Evolutionary conservation across 2,797 vertebrate species (phyloP), one percentile per base, ranked within the genome.

Genomic region (Rousettus madagascariensis): DNA sequence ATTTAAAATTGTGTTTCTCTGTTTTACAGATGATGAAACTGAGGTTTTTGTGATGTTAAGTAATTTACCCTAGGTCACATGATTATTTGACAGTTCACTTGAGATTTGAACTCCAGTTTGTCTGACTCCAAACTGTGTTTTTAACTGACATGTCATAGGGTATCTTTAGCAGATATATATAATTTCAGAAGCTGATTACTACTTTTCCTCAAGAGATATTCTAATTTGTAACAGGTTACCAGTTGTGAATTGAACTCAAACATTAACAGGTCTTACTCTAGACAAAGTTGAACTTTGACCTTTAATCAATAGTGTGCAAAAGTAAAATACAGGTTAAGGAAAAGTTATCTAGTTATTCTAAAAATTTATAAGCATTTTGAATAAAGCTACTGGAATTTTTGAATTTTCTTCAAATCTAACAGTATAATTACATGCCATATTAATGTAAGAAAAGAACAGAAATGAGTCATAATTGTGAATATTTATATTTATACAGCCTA

Each of bases 381-480:
- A 85, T 74, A 72, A 68, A 91, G 49, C 26, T 65, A 59, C 51
- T 53, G 10, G 22, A 75, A 85, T 33, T 63, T 88, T 49, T 55
- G 3, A 66, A 30, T 66, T 92, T 88, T 91, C 69, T 87, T 86
- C 20, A 77, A 49, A 82, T 49, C 20, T 24, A 38, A 30, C 43
- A 69, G 3, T 86, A 75, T 38, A 49, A 36, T 86, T 84, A 26
- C 0, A 28, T 46, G 77, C 51, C 78, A 1, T 24, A 78, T 30
- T 88, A 46, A 1, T 11, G 77, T 33, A 75, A 43, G 33, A 84
- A 74, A 79, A 74, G 12, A 49, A 16, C 0, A 79, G 92, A 95
- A 97, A 74, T 61, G 41, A 96, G 87, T 86, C 22, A 82, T 90
- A 94, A 98, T 96, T 93, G 96, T 4, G 82, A 96, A 78, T 78